These are phyloP conservation scores for Galagoides demidoff DNA, from an alignment of 2,797 vertebrate genomes.

Conservation along the genomic window DNA sequence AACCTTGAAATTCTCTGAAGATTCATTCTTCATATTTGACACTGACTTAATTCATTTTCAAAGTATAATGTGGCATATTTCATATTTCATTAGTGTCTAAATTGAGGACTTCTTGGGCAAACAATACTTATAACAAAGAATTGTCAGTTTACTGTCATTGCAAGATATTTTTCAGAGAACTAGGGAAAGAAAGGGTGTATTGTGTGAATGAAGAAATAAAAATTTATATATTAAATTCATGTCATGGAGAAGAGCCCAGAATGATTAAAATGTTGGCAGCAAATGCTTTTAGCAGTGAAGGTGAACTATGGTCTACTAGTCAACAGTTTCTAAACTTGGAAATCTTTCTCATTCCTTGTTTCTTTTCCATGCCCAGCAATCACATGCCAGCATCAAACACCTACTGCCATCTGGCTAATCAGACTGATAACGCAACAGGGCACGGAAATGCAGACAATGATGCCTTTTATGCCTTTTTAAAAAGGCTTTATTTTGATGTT, in stretches of 20 bases:
- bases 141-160: constrained; percentile 46
- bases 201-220: constrained; percentile 28
- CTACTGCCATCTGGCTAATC: constrained; percentile 56
- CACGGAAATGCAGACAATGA: background rate
- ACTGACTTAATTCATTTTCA: constrained; percentile 41
- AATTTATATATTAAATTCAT: constrained; percentile 51
- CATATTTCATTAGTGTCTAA: constrained; percentile 45
- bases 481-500: background rate
- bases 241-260: constrained; percentile 37
- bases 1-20: constrained; percentile 50
- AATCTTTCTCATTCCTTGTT: background rate
- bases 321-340: constrained; percentile 62
- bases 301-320: constrained; percentile 53
- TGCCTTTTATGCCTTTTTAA: background rate
- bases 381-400: constrained; percentile 18
- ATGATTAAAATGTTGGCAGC: constrained; percentile 55
- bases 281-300: background rate
- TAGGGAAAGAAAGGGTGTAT: background rate
- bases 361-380: background rate
- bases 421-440: constrained; percentile 3
- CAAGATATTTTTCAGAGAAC: constrained; percentile 26
- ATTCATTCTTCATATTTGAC: constrained; percentile 23
- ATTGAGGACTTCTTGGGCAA: constrained; percentile 10
- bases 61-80: constrained; percentile 40
- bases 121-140: constrained; percentile 35